Evolutionary conservation across 2,797 vertebrate species (phyloP).

Genomic region (Aldrovandia affinis): DNA sequence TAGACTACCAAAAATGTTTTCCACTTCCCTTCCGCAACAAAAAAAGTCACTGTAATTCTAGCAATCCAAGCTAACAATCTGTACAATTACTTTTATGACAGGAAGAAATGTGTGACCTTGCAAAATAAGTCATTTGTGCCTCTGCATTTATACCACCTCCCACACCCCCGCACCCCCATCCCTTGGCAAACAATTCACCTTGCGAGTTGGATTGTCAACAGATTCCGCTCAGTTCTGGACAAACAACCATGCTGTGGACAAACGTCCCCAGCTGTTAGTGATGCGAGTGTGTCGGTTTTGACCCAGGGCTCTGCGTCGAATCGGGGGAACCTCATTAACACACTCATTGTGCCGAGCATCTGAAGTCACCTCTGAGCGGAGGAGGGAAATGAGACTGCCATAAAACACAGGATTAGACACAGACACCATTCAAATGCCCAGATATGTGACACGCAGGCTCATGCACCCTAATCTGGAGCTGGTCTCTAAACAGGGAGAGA

Average conservation of each 20-base stretch:
- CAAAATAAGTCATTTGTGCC: slow-evolving; percentile 20
- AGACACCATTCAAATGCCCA: neutral
- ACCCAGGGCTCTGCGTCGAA: slow-evolving; percentile 33
- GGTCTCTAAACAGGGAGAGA: slow-evolving; percentile 10
- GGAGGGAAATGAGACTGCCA: neutral
- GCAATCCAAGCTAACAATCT: neutral
- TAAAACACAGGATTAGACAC: neutral
- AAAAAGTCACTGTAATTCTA: slow-evolving; percentile 1
- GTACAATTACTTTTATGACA: slow-evolving; percentile 8
- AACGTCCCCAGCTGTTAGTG: slow-evolving; percentile 40
- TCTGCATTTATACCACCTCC: slow-evolving; percentile 31
- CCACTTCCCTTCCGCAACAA: neutral
- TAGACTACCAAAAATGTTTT: neutral
- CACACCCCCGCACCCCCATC: slow-evolving; percentile 28
- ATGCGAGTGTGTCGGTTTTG: slow-evolving; percentile 26
- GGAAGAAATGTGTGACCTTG: slow-evolving; percentile 34
- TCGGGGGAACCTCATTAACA: slow-evolving; percentile 45
- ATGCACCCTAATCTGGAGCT: neutral
- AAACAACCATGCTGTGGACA: slow-evolving; percentile 39
- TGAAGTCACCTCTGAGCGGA: neutral
- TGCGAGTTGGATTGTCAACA: slow-evolving; percentile 40
- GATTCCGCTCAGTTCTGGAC: slow-evolving; percentile 51
- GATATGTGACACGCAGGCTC: neutral
- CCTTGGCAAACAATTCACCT: slow-evolving; percentile 6
- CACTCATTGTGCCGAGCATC: neutral